Evolutionary conservation across 2,888 invertebrate species (phyloP).

Genomic region (Acronicta psi): DNA sequence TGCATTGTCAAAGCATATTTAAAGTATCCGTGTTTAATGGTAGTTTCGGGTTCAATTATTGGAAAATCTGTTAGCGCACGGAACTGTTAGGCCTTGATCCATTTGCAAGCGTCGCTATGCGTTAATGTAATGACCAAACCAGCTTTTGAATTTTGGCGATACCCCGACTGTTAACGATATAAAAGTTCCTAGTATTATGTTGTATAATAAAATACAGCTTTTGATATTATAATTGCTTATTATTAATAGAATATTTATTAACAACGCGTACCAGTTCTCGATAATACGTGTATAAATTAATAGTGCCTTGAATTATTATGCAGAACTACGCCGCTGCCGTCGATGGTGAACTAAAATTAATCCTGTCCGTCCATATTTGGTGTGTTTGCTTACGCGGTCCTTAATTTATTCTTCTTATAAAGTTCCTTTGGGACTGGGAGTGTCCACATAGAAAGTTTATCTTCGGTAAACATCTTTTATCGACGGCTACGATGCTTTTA

Average conservation of each 20-base stretch:
- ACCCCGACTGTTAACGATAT: neutral
- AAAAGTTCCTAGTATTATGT: neutral
- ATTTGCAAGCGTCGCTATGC: conserved; percentile 59
- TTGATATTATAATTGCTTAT: conserved; percentile 5
- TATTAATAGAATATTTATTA: conserved; percentile 41
- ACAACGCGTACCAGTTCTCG: conserved; percentile 40
- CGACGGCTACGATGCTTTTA: conserved; percentile 57
- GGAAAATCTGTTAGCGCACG: conserved; percentile 67
- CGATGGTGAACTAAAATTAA: conserved; percentile 65
- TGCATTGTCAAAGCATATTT: conserved; percentile 37
- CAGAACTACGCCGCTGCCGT: conserved; percentile 56
- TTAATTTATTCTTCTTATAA: conserved; percentile 68
- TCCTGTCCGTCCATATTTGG: conserved; percentile 68
- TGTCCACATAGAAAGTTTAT: conserved; percentile 66
- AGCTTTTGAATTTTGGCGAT: conserved; percentile 42
- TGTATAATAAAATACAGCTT: conserved; percentile 15
- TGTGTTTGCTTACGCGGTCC: conserved; percentile 61
- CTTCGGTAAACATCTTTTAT: conserved; percentile 64
- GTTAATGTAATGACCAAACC: conserved; percentile 50
- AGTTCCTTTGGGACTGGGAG: conserved; percentile 60
- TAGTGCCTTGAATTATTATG: conserved; percentile 65
- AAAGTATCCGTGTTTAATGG: conserved; percentile 38
- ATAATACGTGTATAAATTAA: conserved; percentile 62
- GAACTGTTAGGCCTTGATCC: conserved; percentile 57
- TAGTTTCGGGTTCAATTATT: conserved; percentile 71